Base-by-base conservation (phyloP, 2,797 vertebrate genomes). In the Nasua narica region DNA sequence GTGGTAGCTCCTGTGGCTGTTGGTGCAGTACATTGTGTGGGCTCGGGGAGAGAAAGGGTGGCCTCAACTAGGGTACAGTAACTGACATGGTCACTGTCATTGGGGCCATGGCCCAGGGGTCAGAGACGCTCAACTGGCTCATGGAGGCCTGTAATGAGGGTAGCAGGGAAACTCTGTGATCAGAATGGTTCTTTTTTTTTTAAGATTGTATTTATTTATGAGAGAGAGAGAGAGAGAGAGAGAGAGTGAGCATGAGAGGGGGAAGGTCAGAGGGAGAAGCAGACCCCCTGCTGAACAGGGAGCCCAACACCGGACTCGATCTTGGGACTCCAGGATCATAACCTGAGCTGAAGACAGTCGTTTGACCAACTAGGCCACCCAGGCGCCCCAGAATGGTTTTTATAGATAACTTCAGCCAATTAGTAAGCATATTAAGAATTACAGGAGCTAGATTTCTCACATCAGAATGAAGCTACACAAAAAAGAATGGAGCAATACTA, bases 21-120 rank as follows among this genome's bases (percentile, higher is more conserved):
- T 69, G 72, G 18, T 19, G 23, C n/a, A 19, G 2, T 5, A 21
- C 8, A 35, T 1, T 16, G 23, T 1, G 0, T 50, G 43, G 18
- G 27, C 40, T n/a, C 10, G 2, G 10, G 29, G 18, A 7, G 46
- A 50, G 27, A 21, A 5, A 29, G 5, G 15, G 54, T 19, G 13
- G 12, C 32, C 54, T 70, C n/a, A 2, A 76, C 18, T 19, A 81
- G 74, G 74, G 50, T 83, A 11, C 13, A 62, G 69, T 12, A 48
- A 29, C 10, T 67, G 35, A 23, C 7, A 54, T 0, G 1, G 9
- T 50, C 89, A 62, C 3, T 25, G 58, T 25, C 81, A 78, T 78
- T 14, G 58, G 67, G 11, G 25, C 35, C 60, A 37, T 2, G n/a
- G 29, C 43, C 37, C 12, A 32, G 10, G 40, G 37, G 14, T 25